Base-by-base conservation (phyloP, 2,888 invertebrate species). In the Seira musarum region DNA sequence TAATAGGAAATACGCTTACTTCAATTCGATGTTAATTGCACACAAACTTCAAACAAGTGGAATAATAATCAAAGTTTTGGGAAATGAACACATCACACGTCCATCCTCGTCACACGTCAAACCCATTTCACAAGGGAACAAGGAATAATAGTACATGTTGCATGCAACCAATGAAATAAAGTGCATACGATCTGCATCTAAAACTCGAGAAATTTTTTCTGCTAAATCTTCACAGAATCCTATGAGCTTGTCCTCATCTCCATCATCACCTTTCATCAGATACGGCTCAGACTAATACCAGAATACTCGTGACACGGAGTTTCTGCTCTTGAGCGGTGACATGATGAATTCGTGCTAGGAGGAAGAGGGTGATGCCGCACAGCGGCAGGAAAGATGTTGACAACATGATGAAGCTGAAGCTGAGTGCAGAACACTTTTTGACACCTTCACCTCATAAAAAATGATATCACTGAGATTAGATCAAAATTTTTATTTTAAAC, bases 141-240 rank as follows among this genome's bases (percentile, higher is more conserved):
- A 19, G 68, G 8, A 68, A 6, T 8, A n/a, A 66, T 49, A 19
- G 10, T 49, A 8, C 49, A n/a, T 49, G n/a, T n/a, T 49, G 3
- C 17, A 30, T 5, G 30, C 30, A 30, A 2, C 8, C 30, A 2
- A 8, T 30, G 8, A 30, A 30, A 5, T 30, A 30, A 30, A 30
- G 15, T 49, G 13, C 49, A 49, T 83, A 85, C 84, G 82, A 8
- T 76, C 82, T 24, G 82, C 82, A 70, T 82, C 81, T 46, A 84
- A 67, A 64, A 77, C 70, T 46, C 82, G 77, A 0, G 96, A 91
- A 82, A 98, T 92, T 82, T 95, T 90, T 87, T 96, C 94, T 1
- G 95, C 94, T 53, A 98, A 90, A 88, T 98, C 98, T 88, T 97
- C 95, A 90, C 96, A 96, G 89, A 96, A 98, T 69, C 98, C 98